Base-by-base conservation (phyloP, 2,113 vertebrate species). In the Tricholaema leucomelas region DNA sequence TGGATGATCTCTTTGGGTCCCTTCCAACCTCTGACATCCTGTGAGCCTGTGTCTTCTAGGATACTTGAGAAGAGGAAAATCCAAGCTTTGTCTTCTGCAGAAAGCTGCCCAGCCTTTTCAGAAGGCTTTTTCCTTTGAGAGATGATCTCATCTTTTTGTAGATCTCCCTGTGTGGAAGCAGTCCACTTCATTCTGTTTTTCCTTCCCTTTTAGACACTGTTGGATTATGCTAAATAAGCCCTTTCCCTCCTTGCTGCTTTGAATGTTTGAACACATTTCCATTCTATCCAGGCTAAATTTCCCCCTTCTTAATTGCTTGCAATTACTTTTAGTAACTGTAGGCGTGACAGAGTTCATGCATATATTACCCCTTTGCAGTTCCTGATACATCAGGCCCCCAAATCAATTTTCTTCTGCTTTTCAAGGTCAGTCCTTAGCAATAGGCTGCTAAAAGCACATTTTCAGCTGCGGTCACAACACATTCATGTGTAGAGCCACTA, bases 281-380 rank as follows among this genome's bases (percentile, higher is more conserved):
- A 44, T 82, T 88, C 64, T 87, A 35, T 81, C 88, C 64, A 94
- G 67, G 40, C 66, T 93, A 74, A 85, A 92, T 92, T 56, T 94
- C 85, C 16, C 54, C 61, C 24, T 80, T 81, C 88, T 89, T 92
- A 96, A 93, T 91, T 94, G 81, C 56, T 81, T 87, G 69, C 81
- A 82, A 93, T 96, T 92, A 54, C 75, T 92, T 89, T 77, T 9
- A 82, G 72, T 93, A 91, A 92, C 69, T 81, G 89, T 74, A 89
- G 84, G 80, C 17, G 4, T 90, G 89, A 92, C 87, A 92, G 76
- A 81, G 81, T 80, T 94, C 79, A 78, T 67, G 76, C 85, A 91
- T 93, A 89, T 23, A 91, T 95, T 95, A 83, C 65, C 54, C 87
- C 30, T 87, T 87, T 2, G 5, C 65, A 88, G 71, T 95, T 95